Evolutionary conservation across 2,888 invertebrate genomes (phyloP).

Genomic region (Xylota segnis): DNA sequence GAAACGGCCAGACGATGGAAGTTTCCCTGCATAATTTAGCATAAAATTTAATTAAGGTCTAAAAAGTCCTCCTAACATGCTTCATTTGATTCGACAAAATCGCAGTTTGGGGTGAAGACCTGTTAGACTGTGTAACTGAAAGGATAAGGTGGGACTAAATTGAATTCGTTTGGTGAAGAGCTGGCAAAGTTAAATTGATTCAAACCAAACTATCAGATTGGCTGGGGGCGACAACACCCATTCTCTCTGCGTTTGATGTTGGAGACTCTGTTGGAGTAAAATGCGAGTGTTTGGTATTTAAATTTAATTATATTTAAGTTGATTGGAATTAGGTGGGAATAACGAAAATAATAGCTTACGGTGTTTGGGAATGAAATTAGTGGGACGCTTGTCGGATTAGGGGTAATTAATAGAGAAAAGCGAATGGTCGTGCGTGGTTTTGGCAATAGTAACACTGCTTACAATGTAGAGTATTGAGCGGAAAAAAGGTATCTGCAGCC

Average conservation of each 20-base stretch:
- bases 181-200: conserved; percentile 56
- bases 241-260: conserved; percentile 42
- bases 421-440: background rate
- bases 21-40: conserved; percentile 71
- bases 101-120: conserved; percentile 18
- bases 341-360: conserved; percentile 57
- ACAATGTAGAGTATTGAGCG: no score
- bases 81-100: conserved; percentile 47
- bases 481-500: no score
- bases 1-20: conserved; percentile 14
- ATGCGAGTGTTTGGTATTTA: conserved; percentile 43
- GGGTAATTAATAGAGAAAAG: conserved; percentile 43
- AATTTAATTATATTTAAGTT: conserved; percentile 56
- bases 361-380: conserved; percentile 31
- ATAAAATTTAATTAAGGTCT: conserved; percentile 69
- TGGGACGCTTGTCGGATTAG: conserved; percentile 34
- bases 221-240: background rate
- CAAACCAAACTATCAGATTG: conserved; percentile 61
- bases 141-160: conserved; percentile 55
- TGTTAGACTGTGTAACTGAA: conserved; percentile 26
- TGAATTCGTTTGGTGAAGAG: conserved; percentile 48
- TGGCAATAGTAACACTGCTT: background rate
- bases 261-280: conserved; percentile 14
- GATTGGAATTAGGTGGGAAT: conserved; percentile 63
- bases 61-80: conserved; percentile 49